A percentile compares a stretch with the other conserved stretches of the same genome.
These are phyloP conservation scores for Scalopus aquaticus DNA, from an alignment of 2,113 vertebrate genomes.

Conservation along the genomic window DNA sequence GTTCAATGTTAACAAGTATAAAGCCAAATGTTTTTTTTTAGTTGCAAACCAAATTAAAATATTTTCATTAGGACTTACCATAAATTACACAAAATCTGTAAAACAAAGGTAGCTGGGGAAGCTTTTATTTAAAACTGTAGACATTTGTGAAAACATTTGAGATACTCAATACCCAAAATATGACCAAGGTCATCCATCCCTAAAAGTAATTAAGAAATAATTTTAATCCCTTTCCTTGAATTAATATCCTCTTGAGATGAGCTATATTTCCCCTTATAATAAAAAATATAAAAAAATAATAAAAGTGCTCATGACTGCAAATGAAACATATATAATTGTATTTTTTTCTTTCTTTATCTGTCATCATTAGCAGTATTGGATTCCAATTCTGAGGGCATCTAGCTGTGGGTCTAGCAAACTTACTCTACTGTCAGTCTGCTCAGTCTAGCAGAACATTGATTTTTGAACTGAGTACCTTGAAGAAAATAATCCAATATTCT, in stretches of 20 bases:
- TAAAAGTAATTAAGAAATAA: constrained; percentile 72
- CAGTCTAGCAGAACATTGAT: constrained; percentile 81
- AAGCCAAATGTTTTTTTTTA: constrained; percentile 65
- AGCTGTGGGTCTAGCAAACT: background rate
- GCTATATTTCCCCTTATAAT: background rate
- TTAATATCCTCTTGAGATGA: constrained; percentile 64
- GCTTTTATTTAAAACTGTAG: background rate
- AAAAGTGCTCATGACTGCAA: background rate
- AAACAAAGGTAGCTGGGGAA: constrained; percentile 42
- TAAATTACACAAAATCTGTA: constrained; percentile 57
- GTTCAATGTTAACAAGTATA: constrained; percentile 37
- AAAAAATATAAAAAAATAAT: background rate
- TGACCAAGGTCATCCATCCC: constrained; percentile 61
- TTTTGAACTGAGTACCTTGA: constrained; percentile 73
- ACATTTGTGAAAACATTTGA: constrained; percentile 57
- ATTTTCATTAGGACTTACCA: constrained; percentile 68
- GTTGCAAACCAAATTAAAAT: constrained; percentile 70
- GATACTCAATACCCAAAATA: constrained; percentile 60
- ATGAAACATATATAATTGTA: constrained; percentile 42
- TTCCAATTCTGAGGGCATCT: constrained; percentile 43
- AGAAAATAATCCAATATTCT: constrained; percentile 73
- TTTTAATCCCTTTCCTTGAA: constrained; percentile 78
- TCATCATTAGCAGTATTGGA: constrained; percentile 59
- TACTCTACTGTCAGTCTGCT: constrained; percentile 55
- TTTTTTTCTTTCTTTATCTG: constrained; percentile 2